Evolutionary conservation across 2,797 vertebrate species (phyloP).

Genomic region (Lepus townsendii): DNA sequence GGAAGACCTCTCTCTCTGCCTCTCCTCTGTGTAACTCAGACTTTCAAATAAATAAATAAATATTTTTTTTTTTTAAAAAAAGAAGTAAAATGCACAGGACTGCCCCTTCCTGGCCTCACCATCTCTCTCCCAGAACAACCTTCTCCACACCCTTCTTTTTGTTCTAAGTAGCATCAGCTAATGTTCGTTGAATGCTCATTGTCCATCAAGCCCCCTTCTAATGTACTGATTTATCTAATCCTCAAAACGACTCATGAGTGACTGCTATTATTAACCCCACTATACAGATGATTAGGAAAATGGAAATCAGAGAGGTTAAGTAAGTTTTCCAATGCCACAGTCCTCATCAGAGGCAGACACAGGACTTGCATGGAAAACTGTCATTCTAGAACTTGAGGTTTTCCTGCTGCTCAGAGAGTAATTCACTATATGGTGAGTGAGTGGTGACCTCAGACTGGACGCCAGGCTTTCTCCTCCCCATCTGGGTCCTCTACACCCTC

Average conservation of each 20-base stretch:
- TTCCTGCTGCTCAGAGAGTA: not conserved
- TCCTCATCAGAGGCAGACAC: not conserved
- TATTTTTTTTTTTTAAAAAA: too few species aligned
- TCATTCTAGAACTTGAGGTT: not conserved
- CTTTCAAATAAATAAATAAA: too few species aligned
- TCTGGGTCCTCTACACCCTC: fast-evolving
- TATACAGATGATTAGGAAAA: not conserved
- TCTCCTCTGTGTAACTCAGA: too few species aligned
- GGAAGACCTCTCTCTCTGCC: too few species aligned
- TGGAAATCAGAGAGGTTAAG: not conserved
- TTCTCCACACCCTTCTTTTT: not conserved
- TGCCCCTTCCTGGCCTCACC: not conserved
- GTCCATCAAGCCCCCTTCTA: not conserved
- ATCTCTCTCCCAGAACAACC: not conserved
- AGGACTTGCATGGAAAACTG: not conserved
- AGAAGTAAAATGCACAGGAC: not conserved
- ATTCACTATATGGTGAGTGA: too few species aligned
- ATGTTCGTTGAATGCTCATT: not conserved
- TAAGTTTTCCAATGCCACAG: not conserved
- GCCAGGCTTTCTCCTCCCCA: not conserved
- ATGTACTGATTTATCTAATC: not conserved
- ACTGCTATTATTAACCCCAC: not conserved
- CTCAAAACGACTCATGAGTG: not conserved
- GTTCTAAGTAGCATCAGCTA: not conserved
- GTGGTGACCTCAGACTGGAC: not conserved